Percentiles rank a stretch among this genome's conserved stretches.
These are phyloP conservation scores for Mycalesis mineus DNA, from an alignment of 2,888 invertebrate species.

Conservation along the genomic window DNA sequence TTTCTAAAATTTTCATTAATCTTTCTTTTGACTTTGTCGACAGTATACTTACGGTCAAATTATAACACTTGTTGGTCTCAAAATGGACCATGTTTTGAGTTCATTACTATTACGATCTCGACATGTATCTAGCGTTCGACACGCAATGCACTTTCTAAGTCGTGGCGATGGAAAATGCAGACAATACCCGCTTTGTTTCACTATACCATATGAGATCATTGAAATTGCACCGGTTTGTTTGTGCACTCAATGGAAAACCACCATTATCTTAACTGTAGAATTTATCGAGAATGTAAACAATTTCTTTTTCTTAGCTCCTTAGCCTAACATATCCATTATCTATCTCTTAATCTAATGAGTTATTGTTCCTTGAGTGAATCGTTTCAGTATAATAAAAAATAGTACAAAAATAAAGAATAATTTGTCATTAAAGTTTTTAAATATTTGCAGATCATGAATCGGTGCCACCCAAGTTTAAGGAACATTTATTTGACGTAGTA, in stretches of 20 bases:
- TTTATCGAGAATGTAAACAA: background rate
- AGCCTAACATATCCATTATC: background rate
- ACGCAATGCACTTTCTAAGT: constrained; percentile 30
- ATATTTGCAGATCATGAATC: too few relatives aligned
- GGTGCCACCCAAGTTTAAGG: too few relatives aligned
- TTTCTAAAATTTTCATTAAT: too few relatives aligned
- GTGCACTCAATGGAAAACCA: constrained; percentile 14
- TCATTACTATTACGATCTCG: constrained; percentile 11
- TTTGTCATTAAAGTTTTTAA: too few relatives aligned
- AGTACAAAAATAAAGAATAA: too few relatives aligned
- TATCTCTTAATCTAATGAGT: background rate
- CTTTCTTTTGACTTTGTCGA: too few relatives aligned
- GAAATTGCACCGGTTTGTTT: constrained; percentile 15
- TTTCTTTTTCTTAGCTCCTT: background rate
- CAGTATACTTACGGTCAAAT: too few relatives aligned
- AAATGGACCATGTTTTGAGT: background rate
- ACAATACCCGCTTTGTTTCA: constrained; percentile 28
- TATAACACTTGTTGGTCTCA: background rate
- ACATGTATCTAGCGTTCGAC: constrained; percentile 21
- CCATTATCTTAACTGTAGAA: background rate
- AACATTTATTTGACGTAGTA: too few relatives aligned
- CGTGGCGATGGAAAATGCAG: constrained; percentile 23
- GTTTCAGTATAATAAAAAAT: too few relatives aligned
- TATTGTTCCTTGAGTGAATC: too few relatives aligned
- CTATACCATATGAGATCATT: constrained; percentile 13